Conservation (phyloP, 2,888 invertebrate genomes). For the Drosophila phalerata region DNA sequence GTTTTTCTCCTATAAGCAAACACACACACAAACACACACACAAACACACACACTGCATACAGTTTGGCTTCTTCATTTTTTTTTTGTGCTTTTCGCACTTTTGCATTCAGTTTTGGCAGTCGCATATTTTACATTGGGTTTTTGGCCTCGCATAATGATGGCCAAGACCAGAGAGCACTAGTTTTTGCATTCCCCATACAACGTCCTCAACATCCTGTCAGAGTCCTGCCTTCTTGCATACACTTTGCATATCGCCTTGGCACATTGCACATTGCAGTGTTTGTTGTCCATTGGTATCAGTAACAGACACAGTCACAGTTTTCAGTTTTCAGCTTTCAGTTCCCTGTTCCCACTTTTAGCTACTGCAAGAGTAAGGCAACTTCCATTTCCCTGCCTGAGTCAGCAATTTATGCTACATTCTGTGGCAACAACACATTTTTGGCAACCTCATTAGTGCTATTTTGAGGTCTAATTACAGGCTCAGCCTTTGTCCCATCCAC, state of each 20-base stretch:
- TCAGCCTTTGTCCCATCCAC: constrained; percentile 15
- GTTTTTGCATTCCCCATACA: constrained; percentile 41
- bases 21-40: background rate
- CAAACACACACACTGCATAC: constrained; percentile 8
- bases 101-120: constrained; percentile 47
- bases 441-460: constrained; percentile 58
- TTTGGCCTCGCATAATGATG: constrained; percentile 72
- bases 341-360: no score
- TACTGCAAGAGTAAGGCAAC: no score
- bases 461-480: constrained; percentile 60
- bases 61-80: constrained; percentile 24
- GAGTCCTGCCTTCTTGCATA: constrained; percentile 27
- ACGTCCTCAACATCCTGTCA: constrained; percentile 7
- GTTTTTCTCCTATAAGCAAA: background rate
- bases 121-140: constrained; percentile 59
- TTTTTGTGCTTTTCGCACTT: constrained; percentile 23
- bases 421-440: constrained; percentile 34
- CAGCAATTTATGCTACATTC: constrained; percentile 53
- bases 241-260: constrained; percentile 64
- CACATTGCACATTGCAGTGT: constrained; percentile 48
- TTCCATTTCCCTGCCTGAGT: constrained; percentile 18
- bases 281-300: constrained; percentile 34
- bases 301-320: constrained; percentile 6
- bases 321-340: no score
- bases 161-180: constrained; percentile 40